Evolutionary conservation across 2,113 vertebrate species (phyloP), one percentile per base, ranked within the genome.

Genomic region (Hoplias malabaricus): DNA sequence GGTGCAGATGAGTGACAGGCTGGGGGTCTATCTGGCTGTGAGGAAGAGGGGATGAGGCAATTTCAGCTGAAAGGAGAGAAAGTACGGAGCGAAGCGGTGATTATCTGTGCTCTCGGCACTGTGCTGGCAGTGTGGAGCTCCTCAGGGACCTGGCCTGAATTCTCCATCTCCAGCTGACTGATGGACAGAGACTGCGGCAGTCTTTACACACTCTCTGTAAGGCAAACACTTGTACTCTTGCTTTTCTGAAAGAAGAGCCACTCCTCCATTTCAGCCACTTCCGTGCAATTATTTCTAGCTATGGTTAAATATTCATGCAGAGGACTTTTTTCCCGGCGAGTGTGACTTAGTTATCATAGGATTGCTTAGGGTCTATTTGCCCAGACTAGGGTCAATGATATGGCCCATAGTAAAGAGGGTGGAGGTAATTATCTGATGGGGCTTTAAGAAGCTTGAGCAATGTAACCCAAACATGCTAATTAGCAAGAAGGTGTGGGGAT

Each of bases 71-170:
- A 19, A 33, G 21, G 8, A 50, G 33, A 65, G 33, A 75, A 63
- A 40, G 36, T 54, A 8, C 31, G n/a, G 33, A 66, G 50, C 1
- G 19, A 34, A 63, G 13, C 43, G 21, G 11, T 48, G 73, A 80
- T 81, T 81, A 73, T 68, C 42, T 66, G 67, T n/a, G 54, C 33
- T 62, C 65, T 66, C 46, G 53, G 48, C 23, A 38, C 21, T 16
- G 48, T 48, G 21, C 46, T 68, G 27, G 3, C 66, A 56, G 70
- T 16, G 42, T 43, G 27, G 29, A 59, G 53, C 4, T 73, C 78
- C 46, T 69, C 11, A 8, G 75, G 76, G 74, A 54, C 65, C 29
- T 62, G 65, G 48, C 69, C 69, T 59, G 43, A 68, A 73, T 74
- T 70, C 57, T 63, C 57, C 43, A 19, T 21, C 23, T 59, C 29